Base-by-base conservation (phyloP, 1,140 invertebrate genomes). In the Dendrolimus punctatus region DNA sequence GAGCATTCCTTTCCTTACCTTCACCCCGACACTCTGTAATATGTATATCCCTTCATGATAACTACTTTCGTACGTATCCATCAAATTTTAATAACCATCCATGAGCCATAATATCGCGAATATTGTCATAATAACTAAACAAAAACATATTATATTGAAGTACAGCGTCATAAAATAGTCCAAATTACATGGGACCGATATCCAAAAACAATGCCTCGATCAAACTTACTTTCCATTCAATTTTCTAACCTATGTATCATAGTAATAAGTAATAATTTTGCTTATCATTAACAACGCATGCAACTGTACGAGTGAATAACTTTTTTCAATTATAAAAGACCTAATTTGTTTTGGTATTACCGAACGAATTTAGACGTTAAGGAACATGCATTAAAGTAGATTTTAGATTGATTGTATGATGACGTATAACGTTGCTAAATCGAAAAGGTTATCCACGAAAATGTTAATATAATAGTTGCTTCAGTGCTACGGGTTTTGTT, bases 381-480 rank as follows among this genome's bases (percentile, higher is more conserved):
- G 36, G 0, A 0, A 8, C 4, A 9, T 0, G 1, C 0, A 5
- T 4, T 67, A 60, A 40, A 53, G 73, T 73, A 23, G 43, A 53
- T 54, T 62, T 66, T 78, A 41, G 44, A 40, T 9, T 57, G 49
- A 7, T 4, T 8, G 6, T 37, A 44, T 44, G 48, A 42, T 56
- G 60, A 64, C 64, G 61, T 85, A 77, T 62, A 69, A 72, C 76
- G 61, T 79, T 81, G 66, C 69, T 69, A 67, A 60, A 66, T 66
- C 68, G 64, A 72, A 75, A 76, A 83, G 71, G 77, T 78, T 84
- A 85, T 83, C 74, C 82, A 85, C 82, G 80, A 83, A 85, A 85
- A 84, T 85, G 80, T 85, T 85, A 85, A 84, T 85, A 84, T 84
- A 83, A 85, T 85, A 85, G 82, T 85, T 84, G 82, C 78, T 82